Base-by-base conservation (phyloP, 2,888 invertebrate genomes). In the Sussaba pulchella region DNA sequence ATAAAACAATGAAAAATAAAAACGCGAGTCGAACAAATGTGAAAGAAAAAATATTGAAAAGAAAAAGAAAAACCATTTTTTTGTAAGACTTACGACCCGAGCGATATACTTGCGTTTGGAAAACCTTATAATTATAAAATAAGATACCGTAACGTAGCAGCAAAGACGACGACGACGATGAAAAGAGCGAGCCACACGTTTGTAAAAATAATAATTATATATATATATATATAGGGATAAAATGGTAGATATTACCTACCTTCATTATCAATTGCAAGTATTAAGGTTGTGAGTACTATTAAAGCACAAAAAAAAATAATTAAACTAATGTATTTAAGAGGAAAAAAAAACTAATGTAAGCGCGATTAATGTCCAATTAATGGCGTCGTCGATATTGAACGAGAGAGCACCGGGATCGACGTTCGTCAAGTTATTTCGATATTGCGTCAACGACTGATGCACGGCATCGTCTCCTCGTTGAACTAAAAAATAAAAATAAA, bases 271-370 rank as follows among this genome's bases (percentile, higher is more conserved):
- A 87, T 88, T 87, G 85, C 88, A 88, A 88, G 87, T 89, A 89
- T 89, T 88, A 88, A 86, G 90, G 89, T 91, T 90, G 90, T 90
- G 91, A 90, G 86, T 90, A 86, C 85, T 83, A 83, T 86, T 85
- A 83, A 82, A 82, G 81, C 83, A 72, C 78, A 73, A 71, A 83
- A 73, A 67, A 52, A 83, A 61, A n/a, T n/a, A 31, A 76, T 71
- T 19, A 74, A 71, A 73, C 81, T 75, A 83, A 73, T 70, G 78
- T 82, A 82, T 85, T 81, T 61, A 31, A 61, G 24, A 78, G 39
- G 6, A 57, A 59, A 9, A 70, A 47, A 19, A 67, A 59, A 19
- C 19, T 50, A 43, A 47, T 41, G 45, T 31, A 21, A 14, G n/a
- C n/a, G n/a, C n/a, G n/a, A n/a, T n/a, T n/a, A n/a, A 70, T 39